Percentiles rank a stretch among this genome's conserved stretches.
These are phyloP conservation scores for Prosopocoilus inquinatus DNA, from an alignment of 2,888 invertebrate genomes.

Conservation along the genomic window DNA sequence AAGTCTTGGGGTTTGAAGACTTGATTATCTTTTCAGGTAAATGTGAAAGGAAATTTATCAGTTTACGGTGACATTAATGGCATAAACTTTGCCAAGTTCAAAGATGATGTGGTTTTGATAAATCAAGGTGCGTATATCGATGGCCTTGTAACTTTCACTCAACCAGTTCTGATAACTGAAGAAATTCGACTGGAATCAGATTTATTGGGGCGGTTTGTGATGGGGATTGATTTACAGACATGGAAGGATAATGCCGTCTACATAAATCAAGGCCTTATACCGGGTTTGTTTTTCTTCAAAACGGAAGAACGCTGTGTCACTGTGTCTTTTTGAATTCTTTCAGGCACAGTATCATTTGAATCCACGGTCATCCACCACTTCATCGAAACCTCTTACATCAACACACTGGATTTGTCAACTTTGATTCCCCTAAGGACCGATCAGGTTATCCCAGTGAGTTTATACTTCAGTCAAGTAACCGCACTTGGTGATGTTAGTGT, in stretches of 20 bases:
- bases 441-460: slow-evolving; percentile 47
- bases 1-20: background rate
- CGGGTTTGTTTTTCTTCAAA: slow-evolving; percentile 31
- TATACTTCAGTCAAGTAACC: slow-evolving; percentile 46
- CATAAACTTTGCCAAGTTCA: slow-evolving; percentile 42
- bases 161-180: slow-evolving; percentile 36
- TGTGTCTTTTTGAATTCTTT: slow-evolving; percentile 29
- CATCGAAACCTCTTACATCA: slow-evolving; percentile 49
- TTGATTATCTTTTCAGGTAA: slow-evolving; percentile 32
- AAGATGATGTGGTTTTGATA: slow-evolving; percentile 47
- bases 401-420: slow-evolving; percentile 49
- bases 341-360: slow-evolving; percentile 50
- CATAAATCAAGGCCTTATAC: slow-evolving; percentile 44
- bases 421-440: slow-evolving; percentile 52
- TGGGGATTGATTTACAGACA: slow-evolving; percentile 45
- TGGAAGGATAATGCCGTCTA: slow-evolving; percentile 51
- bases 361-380: slow-evolving; percentile 48
- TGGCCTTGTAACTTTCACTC: slow-evolving; percentile 44
- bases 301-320: too few relatives aligned
- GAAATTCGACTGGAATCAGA: slow-evolving; percentile 32
- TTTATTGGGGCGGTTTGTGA: slow-evolving; percentile 42
- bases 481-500: slow-evolving; percentile 38
- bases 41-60: slow-evolving; percentile 38
- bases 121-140: slow-evolving; percentile 42
- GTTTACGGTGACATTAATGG: slow-evolving; percentile 38